These are phyloP conservation scores for Coracopsis vasa DNA, from an alignment of 2,113 vertebrate species.

Conservation along the genomic window DNA sequence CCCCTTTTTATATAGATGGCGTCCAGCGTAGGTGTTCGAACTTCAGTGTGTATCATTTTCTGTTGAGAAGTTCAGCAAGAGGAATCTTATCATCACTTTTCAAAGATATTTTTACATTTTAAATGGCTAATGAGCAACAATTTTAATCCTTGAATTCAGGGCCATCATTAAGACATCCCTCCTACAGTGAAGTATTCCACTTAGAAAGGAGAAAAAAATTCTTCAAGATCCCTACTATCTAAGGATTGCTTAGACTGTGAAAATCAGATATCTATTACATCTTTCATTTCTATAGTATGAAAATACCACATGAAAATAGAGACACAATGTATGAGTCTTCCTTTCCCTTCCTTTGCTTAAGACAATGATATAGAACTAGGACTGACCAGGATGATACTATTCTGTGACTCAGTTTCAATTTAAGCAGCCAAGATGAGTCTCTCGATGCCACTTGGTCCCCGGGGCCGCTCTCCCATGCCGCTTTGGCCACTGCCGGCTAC, in stretches of 20 bases:
- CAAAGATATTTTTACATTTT: background rate
- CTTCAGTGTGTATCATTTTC: background rate
- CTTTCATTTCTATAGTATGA: background rate
- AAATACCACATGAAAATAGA: background rate
- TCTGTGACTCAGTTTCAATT: background rate
- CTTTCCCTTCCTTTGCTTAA: background rate
- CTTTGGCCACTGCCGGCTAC: too few relatives aligned
- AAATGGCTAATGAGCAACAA: background rate
- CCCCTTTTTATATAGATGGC: background rate
- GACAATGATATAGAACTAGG: background rate
- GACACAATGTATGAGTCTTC: background rate
- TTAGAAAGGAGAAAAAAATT: background rate
- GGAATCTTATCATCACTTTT: background rate
- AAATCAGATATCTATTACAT: background rate
- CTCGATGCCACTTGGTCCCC: too few relatives aligned
- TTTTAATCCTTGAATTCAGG: background rate
- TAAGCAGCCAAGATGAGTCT: background rate
- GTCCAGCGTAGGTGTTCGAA: fast-evolving
- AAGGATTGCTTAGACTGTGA: background rate
- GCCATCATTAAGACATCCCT: background rate
- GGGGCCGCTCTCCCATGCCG: too few relatives aligned
- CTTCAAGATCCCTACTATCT: background rate
- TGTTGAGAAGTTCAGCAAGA: background rate
- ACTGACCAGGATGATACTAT: background rate
- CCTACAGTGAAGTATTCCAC: background rate